Conservation (phyloP, 2,888 invertebrate genomes). For the Tetragonisca angustula region DNA sequence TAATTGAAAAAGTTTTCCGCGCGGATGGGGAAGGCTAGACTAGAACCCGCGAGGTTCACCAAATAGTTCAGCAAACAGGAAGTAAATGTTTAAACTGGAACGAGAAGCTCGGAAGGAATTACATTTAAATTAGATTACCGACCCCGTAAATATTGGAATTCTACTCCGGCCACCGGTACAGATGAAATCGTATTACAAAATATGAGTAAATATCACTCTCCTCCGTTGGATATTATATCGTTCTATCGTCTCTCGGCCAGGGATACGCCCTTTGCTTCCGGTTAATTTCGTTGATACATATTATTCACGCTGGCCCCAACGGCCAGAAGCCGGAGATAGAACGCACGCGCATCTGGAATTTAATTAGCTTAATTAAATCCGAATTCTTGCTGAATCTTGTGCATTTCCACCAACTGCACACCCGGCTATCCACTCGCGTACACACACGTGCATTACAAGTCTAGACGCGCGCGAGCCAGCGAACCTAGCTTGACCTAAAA, state of each 20-base stretch:
- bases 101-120: slow-evolving; percentile 27
- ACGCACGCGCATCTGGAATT: slow-evolving; percentile 58
- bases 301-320: slow-evolving; percentile 30
- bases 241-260: background rate
- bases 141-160: slow-evolving; percentile 50
- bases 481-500: slow-evolving; percentile 35
- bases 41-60: background rate
- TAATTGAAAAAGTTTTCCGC: slow-evolving; percentile 47
- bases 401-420: background rate
- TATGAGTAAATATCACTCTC: slow-evolving; percentile 41
- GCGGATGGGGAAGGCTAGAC: background rate
- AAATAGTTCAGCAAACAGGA: slow-evolving; percentile 4
- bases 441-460: background rate
- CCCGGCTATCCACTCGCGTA: background rate
- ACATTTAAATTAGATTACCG: slow-evolving; percentile 48
- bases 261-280: slow-evolving; percentile 12
- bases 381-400: slow-evolving; percentile 39
- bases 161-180: background rate
- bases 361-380: slow-evolving; percentile 71
- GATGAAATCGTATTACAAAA: slow-evolving; percentile 27
- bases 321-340: background rate
- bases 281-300: slow-evolving; percentile 41
- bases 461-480: background rate
- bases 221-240: background rate
- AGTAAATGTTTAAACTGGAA: slow-evolving; percentile 39